Evolutionary conservation across 30 jellyfish, hydroid and myxozoan species (phyloP), one percentile per base, ranked within the genome.

Genomic region (Catostylus mosaicus): DNA sequence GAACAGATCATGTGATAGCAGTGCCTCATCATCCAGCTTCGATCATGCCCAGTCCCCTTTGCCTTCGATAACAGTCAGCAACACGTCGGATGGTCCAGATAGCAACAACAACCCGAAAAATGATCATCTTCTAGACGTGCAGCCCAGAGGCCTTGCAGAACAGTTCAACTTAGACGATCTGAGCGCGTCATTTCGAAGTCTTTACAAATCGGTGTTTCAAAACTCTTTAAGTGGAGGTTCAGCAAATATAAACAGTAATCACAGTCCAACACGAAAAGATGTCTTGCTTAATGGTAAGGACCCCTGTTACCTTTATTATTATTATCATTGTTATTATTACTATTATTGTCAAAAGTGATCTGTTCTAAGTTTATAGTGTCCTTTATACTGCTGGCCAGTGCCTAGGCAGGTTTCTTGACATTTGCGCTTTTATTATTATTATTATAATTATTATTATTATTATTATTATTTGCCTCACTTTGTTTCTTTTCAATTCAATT

Each of bases 181-280:
- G 46, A 88, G 97, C 76, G 97, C 98, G 19, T 92, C 98, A 23
- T 92, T 92, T 61, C 80, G 94, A 40, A 87, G 96, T 67, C 89
- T 92, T 20, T 92, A 92, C 83, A 92, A 92, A 48, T 82, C 97
- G 7, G 98, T 92, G 51, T 92, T 92, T 60, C 90, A 81, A 27
- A 97, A 78, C 47, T 87, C 96, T 14, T 16, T 75, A 14, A 26
- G 46, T 45, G 51, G 57, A 31, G 90, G 90, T 32, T 24, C 71
- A 22, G 22, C 50, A 9, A 69, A 81, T 46, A 75, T 76, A 10
- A 72, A 83, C 40, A 64, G 83, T 14, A 51, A 26, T 46, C 77
- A 52, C 27, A 23, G 18, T 0, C 22, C 52, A 19, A 31, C 38
- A 10, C 29, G 90, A 9, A 80, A 80, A 32, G 77, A 65, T 43